phyloP scores from a whole-genome alignment of 2,888 invertebrate species.

The Dynastes hyllus region DNA sequence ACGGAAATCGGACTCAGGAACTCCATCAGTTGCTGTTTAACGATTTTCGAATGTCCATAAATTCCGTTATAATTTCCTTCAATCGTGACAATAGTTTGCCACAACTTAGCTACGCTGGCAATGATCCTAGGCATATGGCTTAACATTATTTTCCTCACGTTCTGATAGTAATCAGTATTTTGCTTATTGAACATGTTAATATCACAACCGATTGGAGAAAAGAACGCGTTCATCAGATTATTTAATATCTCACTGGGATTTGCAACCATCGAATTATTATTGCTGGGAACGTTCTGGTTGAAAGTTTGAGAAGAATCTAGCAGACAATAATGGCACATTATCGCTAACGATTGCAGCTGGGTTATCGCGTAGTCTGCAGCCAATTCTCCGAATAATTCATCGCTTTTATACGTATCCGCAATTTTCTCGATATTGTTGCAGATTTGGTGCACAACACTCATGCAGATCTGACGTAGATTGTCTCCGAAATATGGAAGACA shows the following conservation, averaged over 20 bases:
- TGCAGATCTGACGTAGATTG: conserved; percentile 83
- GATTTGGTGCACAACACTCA: conserved; percentile 85
- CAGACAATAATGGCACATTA: conserved; percentile 86
- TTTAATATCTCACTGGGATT: conserved; percentile 84
- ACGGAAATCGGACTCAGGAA: conserved; percentile 89
- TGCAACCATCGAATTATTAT: conserved; percentile 72
- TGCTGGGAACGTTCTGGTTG: conserved; percentile 64
- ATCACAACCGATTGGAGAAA: conserved; percentile 75
- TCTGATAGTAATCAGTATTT: conserved; percentile 70
- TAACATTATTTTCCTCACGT: conserved; percentile 83
- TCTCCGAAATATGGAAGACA: conserved; percentile 87
- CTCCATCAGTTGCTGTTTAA: conserved; percentile 86
- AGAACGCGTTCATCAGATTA: conserved; percentile 87
- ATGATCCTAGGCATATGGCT: conserved; percentile 88
- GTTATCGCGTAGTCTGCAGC: conserved; percentile 87
- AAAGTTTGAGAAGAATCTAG: conserved; percentile 75
- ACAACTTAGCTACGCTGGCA: conserved; percentile 84
- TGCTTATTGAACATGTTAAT: conserved; percentile 66
- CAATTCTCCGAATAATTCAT: conserved; percentile 70
- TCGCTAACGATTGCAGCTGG: conserved; percentile 85
- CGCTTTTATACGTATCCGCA: conserved; percentile 68
- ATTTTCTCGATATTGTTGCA: conserved; percentile 81
- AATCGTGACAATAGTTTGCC: conserved; percentile 79
- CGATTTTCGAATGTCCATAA: conserved; percentile 78
- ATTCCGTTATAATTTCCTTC: conserved; percentile 73